Evolutionary conservation across 1,140 invertebrate genomes (phyloP).

Genomic region (Plutomurus gul): DNA sequence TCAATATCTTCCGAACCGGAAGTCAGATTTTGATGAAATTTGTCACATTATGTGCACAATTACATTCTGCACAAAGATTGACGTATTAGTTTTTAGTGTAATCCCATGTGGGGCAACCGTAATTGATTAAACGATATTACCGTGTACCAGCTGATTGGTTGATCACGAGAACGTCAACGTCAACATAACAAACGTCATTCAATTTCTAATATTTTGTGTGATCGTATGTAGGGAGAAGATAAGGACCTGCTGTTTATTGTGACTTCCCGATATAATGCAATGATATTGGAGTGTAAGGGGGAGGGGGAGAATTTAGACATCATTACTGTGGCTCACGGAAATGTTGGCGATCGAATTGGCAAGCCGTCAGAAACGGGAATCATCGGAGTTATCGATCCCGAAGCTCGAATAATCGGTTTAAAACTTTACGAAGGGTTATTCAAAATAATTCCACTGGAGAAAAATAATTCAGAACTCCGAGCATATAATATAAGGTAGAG

Average conservation of each 20-base stretch:
- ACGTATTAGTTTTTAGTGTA: too few relatives aligned
- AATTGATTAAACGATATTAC: too few relatives aligned
- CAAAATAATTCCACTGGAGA: conserved; percentile 93
- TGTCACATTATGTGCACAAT: too few relatives aligned
- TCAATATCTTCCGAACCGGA: too few relatives aligned
- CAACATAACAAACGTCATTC: background rate
- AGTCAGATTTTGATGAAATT: too few relatives aligned
- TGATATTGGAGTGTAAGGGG: conserved; percentile 90
- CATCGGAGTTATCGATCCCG: conserved; percentile 93
- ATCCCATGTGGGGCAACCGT: too few relatives aligned
- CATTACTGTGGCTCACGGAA: conserved; percentile 93
- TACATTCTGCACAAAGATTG: too few relatives aligned
- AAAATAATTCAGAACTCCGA: conserved; percentile 89
- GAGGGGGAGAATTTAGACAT: conserved; percentile 72
- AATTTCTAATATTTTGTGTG: conserved; percentile 19
- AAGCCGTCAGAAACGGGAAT: conserved; percentile 92
- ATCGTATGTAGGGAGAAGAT: conserved; percentile 75
- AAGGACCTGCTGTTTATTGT: conserved; percentile 95
- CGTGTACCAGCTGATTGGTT: too few relatives aligned
- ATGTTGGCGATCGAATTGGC: conserved; percentile 88
- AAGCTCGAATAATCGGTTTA: conserved; percentile 90
- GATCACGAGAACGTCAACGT: too few relatives aligned
- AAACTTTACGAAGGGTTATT: conserved; percentile 95
- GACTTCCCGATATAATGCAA: conserved; percentile 91
- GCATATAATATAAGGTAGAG: conserved; percentile 85